phyloP scores from a whole-genome alignment of 2,888 invertebrate genomes.

The Calameuta idolon region DNA sequence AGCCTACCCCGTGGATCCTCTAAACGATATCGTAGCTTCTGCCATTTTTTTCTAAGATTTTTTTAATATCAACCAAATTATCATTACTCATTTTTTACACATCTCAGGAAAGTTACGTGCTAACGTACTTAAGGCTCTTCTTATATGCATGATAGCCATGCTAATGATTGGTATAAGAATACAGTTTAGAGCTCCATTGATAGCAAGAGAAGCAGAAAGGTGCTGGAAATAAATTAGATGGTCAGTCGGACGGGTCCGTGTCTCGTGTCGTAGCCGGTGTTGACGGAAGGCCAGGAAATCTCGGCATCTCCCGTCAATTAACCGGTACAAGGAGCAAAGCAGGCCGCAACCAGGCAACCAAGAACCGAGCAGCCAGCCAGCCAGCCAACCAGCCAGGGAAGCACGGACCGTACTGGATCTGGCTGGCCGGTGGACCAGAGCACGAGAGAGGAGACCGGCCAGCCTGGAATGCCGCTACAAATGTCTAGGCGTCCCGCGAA shows the following conservation, averaged over 20 bases:
- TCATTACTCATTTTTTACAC: neutral
- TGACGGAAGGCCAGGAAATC: constrained; percentile 15
- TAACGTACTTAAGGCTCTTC: neutral
- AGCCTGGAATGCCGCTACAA: constrained; percentile 10
- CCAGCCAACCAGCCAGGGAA: neutral
- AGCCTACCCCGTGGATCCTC: neutral
- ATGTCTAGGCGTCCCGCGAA: constrained; percentile 8
- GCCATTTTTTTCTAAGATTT: neutral
- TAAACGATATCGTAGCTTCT: neutral
- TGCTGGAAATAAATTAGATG: constrained; percentile 8
- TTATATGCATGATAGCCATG: neutral
- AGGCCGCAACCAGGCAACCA: neutral
- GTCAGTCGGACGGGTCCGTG: constrained; percentile 6
- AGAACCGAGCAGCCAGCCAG: neutral
- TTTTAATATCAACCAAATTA: neutral
- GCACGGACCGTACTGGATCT: neutral
- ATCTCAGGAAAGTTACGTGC: neutral
- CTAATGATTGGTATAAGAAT: neutral
- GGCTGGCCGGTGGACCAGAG: neutral
- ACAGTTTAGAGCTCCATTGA: neutral
- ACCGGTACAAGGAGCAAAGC: constrained; percentile 11
- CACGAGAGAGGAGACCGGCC: constrained; percentile 1
- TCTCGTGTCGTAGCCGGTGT: constrained; percentile 1
- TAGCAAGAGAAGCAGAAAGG: constrained; percentile 3
- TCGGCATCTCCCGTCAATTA: constrained; percentile 18